phyloP scores from a whole-genome alignment of 2,888 invertebrate genomes.

The Pandemis cinnamomeana region DNA sequence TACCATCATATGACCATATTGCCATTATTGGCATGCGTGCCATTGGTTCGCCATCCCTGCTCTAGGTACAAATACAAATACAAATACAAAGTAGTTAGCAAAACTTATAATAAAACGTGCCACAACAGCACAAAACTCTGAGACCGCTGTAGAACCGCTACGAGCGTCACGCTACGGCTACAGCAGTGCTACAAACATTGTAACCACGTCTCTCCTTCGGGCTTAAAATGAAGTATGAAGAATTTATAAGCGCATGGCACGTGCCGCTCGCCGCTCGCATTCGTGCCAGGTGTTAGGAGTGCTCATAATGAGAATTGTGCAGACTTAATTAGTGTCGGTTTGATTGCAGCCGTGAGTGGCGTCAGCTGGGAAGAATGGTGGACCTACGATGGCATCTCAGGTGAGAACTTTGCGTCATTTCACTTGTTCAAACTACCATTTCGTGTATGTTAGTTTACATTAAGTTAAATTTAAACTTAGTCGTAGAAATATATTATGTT shows the following conservation, averaged over 20 bases:
- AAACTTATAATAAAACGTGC: neutral
- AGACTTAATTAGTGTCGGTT: conserved; percentile 78
- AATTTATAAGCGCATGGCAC: conserved; percentile 40
- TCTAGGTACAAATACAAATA: too few relatives aligned
- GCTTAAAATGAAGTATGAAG: conserved; percentile 41
- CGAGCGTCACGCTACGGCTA: conserved; percentile 7
- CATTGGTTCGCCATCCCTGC: too few relatives aligned
- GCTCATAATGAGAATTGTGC: conserved; percentile 66
- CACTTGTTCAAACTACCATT: neutral
- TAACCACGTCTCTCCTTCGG: conserved; percentile 22
- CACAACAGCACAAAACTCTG: neutral
- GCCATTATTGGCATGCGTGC: too few relatives aligned
- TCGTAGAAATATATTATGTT: neutral
- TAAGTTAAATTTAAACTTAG: neutral
- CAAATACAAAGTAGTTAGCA: too few relatives aligned
- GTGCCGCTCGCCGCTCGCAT: conserved; percentile 28
- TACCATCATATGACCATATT: too few relatives aligned
- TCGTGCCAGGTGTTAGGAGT: conserved; percentile 43
- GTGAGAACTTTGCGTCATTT: conserved; percentile 80
- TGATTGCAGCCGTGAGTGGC: conserved; percentile 88
- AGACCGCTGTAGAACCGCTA: conserved; percentile 14
- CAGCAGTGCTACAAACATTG: conserved; percentile 21
- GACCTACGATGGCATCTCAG: conserved; percentile 98
- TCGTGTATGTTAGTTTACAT: neutral
- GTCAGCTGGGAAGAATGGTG: conserved; percentile 98